phyloP scores from a whole-genome alignment of 2,888 invertebrate genomes.

The Polymixis lichenea region DNA sequence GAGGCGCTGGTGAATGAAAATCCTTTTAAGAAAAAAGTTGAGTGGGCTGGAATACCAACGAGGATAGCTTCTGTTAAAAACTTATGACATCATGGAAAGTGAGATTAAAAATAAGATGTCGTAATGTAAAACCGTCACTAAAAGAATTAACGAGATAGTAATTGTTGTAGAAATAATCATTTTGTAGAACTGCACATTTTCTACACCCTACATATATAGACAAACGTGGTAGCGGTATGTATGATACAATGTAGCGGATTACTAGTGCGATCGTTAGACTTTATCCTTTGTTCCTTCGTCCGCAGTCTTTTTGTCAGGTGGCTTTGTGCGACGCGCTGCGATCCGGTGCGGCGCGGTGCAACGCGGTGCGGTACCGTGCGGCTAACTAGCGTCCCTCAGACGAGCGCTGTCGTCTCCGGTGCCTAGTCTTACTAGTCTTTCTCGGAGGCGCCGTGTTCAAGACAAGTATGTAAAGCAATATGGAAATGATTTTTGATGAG shows the following conservation, averaged over 20 bases:
- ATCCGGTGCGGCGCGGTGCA: background rate
- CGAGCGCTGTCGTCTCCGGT: background rate
- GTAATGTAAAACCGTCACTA: background rate
- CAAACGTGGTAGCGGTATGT: background rate
- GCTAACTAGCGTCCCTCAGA: constrained; percentile 11
- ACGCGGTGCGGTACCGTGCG: background rate
- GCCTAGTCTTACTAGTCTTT: background rate
- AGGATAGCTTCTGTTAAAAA: background rate
- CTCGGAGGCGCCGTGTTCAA: background rate
- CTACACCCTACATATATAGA: background rate
- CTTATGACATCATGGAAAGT: background rate
- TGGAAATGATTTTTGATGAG: constrained; percentile 5
- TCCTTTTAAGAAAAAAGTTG: background rate
- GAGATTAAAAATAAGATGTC: background rate
- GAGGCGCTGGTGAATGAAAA: background rate
- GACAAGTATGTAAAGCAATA: constrained; percentile 6
- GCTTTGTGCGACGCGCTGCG: constrained; percentile 30
- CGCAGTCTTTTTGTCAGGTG: constrained; percentile 45
- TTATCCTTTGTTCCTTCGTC: constrained; percentile 51
- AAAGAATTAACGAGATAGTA: constrained; percentile 2
- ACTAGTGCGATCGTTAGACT: constrained; percentile 47
- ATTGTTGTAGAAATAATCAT: constrained; percentile 5
- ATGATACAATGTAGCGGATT: constrained; percentile 25
- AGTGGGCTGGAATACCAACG: background rate
- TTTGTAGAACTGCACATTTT: background rate